phyloP scores from a whole-genome alignment of 2,113 vertebrate genomes.

The Gymnogyps californianus region DNA sequence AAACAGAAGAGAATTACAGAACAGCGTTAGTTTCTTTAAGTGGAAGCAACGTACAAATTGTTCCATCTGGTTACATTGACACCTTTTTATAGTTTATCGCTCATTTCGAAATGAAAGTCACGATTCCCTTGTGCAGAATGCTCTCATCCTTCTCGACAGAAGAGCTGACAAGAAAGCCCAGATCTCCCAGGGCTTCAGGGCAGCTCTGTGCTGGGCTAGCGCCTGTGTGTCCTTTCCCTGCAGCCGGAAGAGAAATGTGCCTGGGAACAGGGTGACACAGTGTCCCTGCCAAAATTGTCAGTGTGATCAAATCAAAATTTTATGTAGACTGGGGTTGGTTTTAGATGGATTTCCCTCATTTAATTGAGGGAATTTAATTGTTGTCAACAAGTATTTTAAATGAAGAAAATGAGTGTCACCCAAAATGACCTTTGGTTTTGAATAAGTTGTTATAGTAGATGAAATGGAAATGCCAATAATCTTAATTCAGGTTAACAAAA shows the following conservation, averaged over 20 bases:
- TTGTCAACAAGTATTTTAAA: background rate
- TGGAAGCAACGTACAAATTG: background rate
- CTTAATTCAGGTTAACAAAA: background rate
- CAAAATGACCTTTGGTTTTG: background rate
- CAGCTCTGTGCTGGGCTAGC: background rate
- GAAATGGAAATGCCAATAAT: background rate
- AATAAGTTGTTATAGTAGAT: background rate
- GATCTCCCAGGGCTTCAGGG: background rate
- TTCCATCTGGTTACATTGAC: background rate
- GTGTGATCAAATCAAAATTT: background rate
- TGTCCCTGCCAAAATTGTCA: background rate
- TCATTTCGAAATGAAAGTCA: background rate
- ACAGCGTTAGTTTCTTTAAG: conserved; percentile 15
- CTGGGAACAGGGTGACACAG: background rate
- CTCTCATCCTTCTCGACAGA: background rate
- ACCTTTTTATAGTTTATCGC: background rate
- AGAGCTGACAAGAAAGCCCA: background rate
- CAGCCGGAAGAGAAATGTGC: background rate
- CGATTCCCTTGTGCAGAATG: background rate
- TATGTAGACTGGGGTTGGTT: background rate
- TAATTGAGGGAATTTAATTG: background rate
- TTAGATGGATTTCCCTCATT: background rate
- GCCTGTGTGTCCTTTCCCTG: background rate
- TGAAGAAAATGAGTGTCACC: background rate
- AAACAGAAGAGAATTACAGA: background rate